A percentile compares a stretch with the other conserved stretches of the same genome.
These are phyloP conservation scores for Ambastaia sidthimunki DNA, from an alignment of 2,797 vertebrate genomes.

Conservation along the genomic window DNA sequence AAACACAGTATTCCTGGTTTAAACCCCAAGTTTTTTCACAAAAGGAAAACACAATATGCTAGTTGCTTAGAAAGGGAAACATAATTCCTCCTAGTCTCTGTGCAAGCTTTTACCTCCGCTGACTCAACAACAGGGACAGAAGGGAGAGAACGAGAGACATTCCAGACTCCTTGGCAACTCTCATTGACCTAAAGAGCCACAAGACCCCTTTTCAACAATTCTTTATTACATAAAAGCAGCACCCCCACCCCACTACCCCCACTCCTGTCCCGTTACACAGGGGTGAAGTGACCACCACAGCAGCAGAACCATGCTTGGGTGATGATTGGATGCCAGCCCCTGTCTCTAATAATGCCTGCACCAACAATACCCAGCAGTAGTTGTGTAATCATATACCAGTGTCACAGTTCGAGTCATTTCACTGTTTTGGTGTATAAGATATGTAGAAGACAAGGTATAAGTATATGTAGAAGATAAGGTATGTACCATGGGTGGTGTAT, in stretches of 20 bases:
- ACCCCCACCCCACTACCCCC: background rate
- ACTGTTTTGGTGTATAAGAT: no score
- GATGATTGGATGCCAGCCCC: slow-evolving; percentile 14
- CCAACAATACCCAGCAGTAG: background rate
- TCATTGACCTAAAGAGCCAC: slow-evolving; percentile 41
- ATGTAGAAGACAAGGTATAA: no score
- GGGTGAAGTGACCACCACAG: slow-evolving; percentile 12
- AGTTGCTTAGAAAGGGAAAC: slow-evolving; percentile 30
- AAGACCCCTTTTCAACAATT: slow-evolving; percentile 4
- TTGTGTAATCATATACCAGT: no score
- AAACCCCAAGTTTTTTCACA: background rate
- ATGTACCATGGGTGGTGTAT: no score
- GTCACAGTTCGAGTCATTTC: no score
- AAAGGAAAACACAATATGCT: background rate
- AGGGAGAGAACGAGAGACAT: slow-evolving; percentile 42
- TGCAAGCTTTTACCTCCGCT: slow-evolving; percentile 33
- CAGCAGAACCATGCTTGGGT: slow-evolving; percentile 2
- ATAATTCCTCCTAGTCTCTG: slow-evolving; percentile 16
- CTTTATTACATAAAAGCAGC: slow-evolving; percentile 40
- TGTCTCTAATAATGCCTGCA: background rate
- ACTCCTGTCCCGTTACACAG: slow-evolving; percentile 5
- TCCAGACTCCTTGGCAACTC: slow-evolving; percentile 57
- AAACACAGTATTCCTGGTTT: background rate
- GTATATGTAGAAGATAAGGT: no score
- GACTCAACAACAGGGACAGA: slow-evolving; percentile 29